These are phyloP conservation scores for Gastrophryne carolinensis DNA, from an alignment of 2,797 vertebrate genomes.

Conservation along the genomic window DNA sequence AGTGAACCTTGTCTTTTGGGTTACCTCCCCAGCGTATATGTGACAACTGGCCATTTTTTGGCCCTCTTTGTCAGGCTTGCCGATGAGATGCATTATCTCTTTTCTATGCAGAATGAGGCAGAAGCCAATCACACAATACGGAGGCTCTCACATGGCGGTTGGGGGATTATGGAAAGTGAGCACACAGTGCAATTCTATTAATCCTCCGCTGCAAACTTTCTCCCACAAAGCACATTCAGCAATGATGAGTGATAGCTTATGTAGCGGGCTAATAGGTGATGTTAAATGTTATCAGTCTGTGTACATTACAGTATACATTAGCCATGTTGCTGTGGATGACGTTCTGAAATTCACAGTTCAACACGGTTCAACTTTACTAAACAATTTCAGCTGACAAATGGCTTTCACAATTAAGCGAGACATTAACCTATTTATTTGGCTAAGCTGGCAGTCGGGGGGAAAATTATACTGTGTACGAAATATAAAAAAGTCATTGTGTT, in stretches of 20 bases:
- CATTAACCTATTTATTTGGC: neutral
- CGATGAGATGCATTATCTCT: slow-evolving; percentile 62
- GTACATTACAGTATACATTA: slow-evolving; percentile 41
- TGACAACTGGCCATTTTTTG: no score
- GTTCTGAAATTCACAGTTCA: slow-evolving; percentile 3
- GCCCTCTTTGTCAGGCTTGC: slow-evolving; percentile 57
- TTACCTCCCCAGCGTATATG: no score
- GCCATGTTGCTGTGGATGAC: slow-evolving; percentile 51
- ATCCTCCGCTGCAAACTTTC: slow-evolving; percentile 58
- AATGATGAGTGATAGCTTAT: slow-evolving; percentile 55
- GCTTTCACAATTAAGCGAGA: neutral
- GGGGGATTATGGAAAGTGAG: slow-evolving; percentile 64
- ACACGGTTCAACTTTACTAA: slow-evolving; percentile 3
- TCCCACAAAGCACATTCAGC: slow-evolving; percentile 57
- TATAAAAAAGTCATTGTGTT: neutral
- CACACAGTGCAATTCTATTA: slow-evolving; percentile 61
- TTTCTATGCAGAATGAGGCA: slow-evolving; percentile 65
- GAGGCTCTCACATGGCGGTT: slow-evolving; percentile 58
- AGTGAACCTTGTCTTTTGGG: no score
- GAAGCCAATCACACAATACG: slow-evolving; percentile 64
- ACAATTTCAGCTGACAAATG: slow-evolving; percentile 1
- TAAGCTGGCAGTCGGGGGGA: neutral
- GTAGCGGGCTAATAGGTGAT: slow-evolving; percentile 28
- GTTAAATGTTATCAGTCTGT: slow-evolving; percentile 46
- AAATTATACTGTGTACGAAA: neutral